Evolutionary conservation across 2,113 vertebrate species (phyloP), one percentile per base, ranked within the genome.

Genomic region (Clarias macrocephalus): DNA sequence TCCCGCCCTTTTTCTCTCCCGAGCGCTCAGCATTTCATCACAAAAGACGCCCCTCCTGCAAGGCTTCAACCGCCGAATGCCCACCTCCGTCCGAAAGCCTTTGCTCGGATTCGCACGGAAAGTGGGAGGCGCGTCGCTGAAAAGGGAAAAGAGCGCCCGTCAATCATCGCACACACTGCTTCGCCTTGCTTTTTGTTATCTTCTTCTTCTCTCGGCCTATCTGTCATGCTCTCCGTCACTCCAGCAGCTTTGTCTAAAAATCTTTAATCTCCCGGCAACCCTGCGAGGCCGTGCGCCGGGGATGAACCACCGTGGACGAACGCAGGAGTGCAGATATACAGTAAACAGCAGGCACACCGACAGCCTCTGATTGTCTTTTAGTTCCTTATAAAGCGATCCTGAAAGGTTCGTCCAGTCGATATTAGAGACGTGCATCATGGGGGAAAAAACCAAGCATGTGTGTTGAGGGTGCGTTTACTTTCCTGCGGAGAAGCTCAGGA

Each of bases 21-120:
- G 16, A 83, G 62, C 91, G 94, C 94, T 48, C 52, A 94, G 93
- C 92, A 91, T 92, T 95, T 84, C 37, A 68, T 66, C 25, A 88
- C 82, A 88, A 84, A 88, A 80, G 37, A 86, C 18, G 62, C 81
- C 81, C 81, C 81, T 83, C 81, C 81, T 66, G 52, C 63, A 10
- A 48, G 81, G 37, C 81, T 83, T 66, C 62, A 54, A 62, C 66
- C 79, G 12, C 16, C 79, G 13, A 81, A 81, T 23, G 21, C 33
- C 79, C 79, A 81, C 57, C 79, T 81, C 79, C 33, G 42, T 42
- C 79, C 21, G 11, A 62, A n/a, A 62, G 57, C n/a, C 18, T 80
- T 80, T 33, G 54, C 77, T 57, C 48, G 25, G 52, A 60, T 80
- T 82, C 25, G 80, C 33, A 48, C 1, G 42, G 37, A 54, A 66